Base-by-base conservation (phyloP, 1,140 invertebrate genomes). In the Drosophila teissieri region DNA sequence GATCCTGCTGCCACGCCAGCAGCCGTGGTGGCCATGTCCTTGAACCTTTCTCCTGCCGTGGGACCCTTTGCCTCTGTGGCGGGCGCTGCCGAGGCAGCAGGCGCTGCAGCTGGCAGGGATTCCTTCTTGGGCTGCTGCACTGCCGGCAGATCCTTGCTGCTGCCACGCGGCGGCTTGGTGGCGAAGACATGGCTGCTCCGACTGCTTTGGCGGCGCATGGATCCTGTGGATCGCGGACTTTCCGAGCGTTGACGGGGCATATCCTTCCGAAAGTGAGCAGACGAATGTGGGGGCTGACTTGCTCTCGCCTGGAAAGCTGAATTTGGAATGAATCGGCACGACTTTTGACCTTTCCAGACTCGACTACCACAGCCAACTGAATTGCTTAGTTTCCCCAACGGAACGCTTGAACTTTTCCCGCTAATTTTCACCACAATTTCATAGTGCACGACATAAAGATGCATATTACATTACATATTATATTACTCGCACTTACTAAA, bases 1-100 rank as follows among this genome's bases (percentile, higher is more conserved):
- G 84, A 89, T 37, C 84, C 84, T 4, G 88, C 84, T 8, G 97
- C 97, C 15, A 98, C 97, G 75, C 97, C 97, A 63, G 96, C 96
- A 78, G 97, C 97, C 5, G 96, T 98, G 2, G 96, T 96, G 57
- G 96, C 97, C 96, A 98, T 98, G 93, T 98, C 85, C 60, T 80
- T 89, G 44, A 89, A 84, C 17, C 78, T 7, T 14, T 80, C 80
- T 4, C 73, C 37, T 0, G 76, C 73, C n/a, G 49, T 62, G 15
- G 80, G 61, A 10, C 80, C 84, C 7, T 76, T 49, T 14, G 51
- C 42, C 27, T 56, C 65, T 11, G 31, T 31, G 31, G 31, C 10
- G 31, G 31, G 2, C 7, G 70, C 44, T 14, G 67, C 62, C 7
- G 70, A 44, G 11, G 73, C 51, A 17, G 65, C 12, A 5, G 49